Evolutionary conservation across 2,113 vertebrate species (phyloP).

Genomic region (Odobenus rosmarus): DNA sequence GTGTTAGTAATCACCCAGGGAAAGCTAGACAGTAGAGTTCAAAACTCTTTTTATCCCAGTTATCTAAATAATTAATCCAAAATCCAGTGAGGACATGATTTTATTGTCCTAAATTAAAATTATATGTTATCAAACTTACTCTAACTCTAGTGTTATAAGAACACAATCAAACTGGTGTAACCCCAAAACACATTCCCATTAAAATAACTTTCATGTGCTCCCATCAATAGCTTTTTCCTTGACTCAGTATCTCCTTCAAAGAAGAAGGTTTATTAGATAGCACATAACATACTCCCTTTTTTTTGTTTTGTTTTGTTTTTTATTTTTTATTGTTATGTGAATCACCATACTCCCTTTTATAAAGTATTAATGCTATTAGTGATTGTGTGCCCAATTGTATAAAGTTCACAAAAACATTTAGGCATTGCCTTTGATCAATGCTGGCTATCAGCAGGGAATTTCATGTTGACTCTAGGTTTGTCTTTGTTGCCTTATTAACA

Average conservation of each 20-base stretch:
- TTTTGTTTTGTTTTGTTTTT: no score
- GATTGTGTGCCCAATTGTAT: neutral
- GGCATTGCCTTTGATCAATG: neutral
- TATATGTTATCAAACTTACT: neutral
- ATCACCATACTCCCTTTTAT: neutral
- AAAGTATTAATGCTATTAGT: neutral
- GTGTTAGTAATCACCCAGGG: neutral
- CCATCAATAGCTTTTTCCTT: neutral
- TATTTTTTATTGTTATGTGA: no score
- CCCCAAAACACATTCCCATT: neutral
- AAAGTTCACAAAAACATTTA: constrained; percentile 8
- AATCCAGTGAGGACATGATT: neutral
- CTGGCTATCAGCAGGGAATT: neutral
- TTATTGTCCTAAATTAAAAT: neutral
- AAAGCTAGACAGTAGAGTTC: neutral
- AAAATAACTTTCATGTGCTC: neutral
- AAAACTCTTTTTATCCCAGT: neutral
- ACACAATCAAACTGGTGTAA: neutral
- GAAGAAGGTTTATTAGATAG: constrained; percentile 36
- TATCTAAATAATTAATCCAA: neutral
- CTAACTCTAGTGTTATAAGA: neutral
- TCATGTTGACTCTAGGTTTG: neutral
- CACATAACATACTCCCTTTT: neutral
- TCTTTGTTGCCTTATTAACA: constrained; percentile 18
- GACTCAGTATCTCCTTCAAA: neutral